Evolutionary conservation across 2,888 invertebrate genomes (phyloP).

Genomic region (Molorchus minor): DNA sequence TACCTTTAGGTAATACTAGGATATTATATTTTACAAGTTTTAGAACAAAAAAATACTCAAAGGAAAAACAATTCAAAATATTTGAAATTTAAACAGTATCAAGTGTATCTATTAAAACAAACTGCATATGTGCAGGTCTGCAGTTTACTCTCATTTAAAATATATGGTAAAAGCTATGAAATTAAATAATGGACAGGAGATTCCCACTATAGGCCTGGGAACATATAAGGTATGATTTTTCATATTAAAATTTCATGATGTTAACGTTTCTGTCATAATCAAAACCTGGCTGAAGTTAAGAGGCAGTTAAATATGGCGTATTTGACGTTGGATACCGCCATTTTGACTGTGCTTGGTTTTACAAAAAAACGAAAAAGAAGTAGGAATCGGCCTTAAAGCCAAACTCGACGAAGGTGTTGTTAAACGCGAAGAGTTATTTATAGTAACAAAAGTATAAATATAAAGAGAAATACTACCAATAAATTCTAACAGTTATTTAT

Average conservation of each 20-base stretch:
- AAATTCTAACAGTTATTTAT: not conserved
- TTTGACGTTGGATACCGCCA: slow-evolving; percentile 72
- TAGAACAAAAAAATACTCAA: too few species aligned
- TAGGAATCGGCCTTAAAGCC: slow-evolving; percentile 65
- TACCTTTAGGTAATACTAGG: too few species aligned
- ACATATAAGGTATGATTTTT: slow-evolving; percentile 70
- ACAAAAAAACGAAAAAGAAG: slow-evolving; percentile 68
- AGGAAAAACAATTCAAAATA: too few species aligned
- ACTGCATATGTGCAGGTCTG: too few species aligned
- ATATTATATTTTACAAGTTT: too few species aligned
- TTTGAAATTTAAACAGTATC: too few species aligned
- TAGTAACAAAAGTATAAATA: slow-evolving; percentile 68
- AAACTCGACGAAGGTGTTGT: slow-evolving; percentile 72
- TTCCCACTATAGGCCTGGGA: slow-evolving; percentile 73
- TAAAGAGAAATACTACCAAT: too few species aligned
- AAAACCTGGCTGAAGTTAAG: too few species aligned
- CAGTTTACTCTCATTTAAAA: too few species aligned
- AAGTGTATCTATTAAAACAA: too few species aligned
- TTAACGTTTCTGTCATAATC: too few species aligned
- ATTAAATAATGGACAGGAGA: slow-evolving; percentile 68
- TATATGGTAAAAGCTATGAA: slow-evolving; percentile 48
- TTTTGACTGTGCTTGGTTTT: slow-evolving; percentile 72
- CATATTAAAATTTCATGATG: too few species aligned
- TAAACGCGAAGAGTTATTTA: slow-evolving; percentile 74
- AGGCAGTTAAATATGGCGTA: slow-evolving; percentile 66